Base-by-base conservation (phyloP, 2,888 invertebrate species). In the Caenorhabditis zanzibari region DNA sequence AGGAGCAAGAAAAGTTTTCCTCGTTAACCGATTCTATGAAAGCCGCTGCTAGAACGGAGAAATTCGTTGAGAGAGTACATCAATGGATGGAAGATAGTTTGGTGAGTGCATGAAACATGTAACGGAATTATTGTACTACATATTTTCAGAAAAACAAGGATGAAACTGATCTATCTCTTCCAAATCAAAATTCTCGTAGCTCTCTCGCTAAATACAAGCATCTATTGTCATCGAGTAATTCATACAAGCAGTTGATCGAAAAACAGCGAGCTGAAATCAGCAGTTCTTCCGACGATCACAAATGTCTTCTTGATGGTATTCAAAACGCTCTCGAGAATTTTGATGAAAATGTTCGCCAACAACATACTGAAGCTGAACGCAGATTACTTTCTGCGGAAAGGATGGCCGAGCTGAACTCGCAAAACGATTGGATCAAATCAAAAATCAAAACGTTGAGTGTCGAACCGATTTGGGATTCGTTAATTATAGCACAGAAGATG, bases 401-500 rank as follows among this genome's bases (percentile, higher is more conserved):
- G 26, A 69, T 81, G 56, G 24, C 59, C 7, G 74, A 74, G n/a
- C 54, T 81, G 24, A 69, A 68, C 28, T 59, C 59, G 16, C 81
- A 81, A 7, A 81, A 81, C 38, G 81, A 81, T 44, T 81, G 81
- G 81, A 81, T 81, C 24, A 74, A 54, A 26, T 19, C 28, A 14
- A 81, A 81, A 26, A 74, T 81, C 14, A 68, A 68, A 12, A 0
- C 9, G n/a, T 24, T 81, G 28, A 32, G 32, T 35, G 16, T 49
- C 1, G 74, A 81, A 19, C 81, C 74, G 0, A 26, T 44, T n/a
- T 81, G 61, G 47, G 81, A 81, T 61, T 81, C 74, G 5, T 44
- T 75, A 26, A 44, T 81, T 7, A 16, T 32, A 16, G 63, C 66
- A 1, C 81, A 75, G 14, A 81, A 63, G 26, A 58, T 81, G 56